Evolutionary conservation across 2,797 vertebrate genomes (phyloP).

Genomic region (Coilia nasus): DNA sequence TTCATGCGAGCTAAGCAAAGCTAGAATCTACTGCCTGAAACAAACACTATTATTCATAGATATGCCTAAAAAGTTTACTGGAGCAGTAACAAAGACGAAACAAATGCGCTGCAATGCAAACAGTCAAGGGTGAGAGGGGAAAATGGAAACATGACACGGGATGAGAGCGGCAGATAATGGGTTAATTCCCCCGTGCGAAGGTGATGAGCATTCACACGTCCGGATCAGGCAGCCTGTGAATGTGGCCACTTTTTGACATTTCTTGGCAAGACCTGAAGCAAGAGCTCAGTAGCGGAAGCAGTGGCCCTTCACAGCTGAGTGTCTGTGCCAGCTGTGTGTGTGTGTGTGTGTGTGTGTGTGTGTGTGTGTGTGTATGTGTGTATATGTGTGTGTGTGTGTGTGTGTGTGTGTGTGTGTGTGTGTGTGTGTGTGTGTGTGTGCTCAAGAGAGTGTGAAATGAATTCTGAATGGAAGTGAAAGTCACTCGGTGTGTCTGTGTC

Average conservation of each 20-base stretch:
- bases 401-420: not conserved
- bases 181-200: not conserved
- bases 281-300: constrained; percentile 30
- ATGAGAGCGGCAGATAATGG: not conserved
- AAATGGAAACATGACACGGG: not conserved
- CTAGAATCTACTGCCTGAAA: not conserved
- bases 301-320: constrained; percentile 44
- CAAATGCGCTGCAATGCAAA: not conserved
- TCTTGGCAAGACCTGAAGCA: constrained; percentile 26
- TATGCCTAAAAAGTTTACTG: not conserved
- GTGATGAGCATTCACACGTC: constrained; percentile 17
- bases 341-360: not conserved
- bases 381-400: constrained; percentile 10
- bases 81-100: not conserved
- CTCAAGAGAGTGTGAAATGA: constrained; percentile 3
- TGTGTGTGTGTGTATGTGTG: not conserved
- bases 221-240: not conserved
- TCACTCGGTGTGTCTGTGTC: constrained; percentile 20
- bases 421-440: not conserved
- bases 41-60: not conserved
- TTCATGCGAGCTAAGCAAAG: not conserved
- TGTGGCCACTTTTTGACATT: constrained; percentile 23
- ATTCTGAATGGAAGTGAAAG: constrained; percentile 37
- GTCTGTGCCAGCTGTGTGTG: not conserved
- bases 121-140: not conserved